Base-by-base conservation (phyloP, 2,113 vertebrate species). In the Tachysurus fulvidraco region DNA sequence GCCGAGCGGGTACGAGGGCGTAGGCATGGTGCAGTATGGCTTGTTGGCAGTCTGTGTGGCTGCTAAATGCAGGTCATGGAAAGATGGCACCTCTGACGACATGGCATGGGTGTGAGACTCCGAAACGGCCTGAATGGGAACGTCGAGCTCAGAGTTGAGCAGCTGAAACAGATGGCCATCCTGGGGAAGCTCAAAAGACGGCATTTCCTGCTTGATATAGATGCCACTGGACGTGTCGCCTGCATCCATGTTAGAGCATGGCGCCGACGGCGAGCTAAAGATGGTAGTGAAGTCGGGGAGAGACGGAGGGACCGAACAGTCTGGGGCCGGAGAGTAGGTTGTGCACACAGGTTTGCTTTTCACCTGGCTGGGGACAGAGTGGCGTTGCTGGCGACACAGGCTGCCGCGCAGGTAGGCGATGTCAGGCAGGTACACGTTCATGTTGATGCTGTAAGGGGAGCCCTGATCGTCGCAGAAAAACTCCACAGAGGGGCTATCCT, bases 251-350 rank as follows among this genome's bases (percentile, higher is more conserved):
- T 81, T n/a, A 19, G 90, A 86, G 52, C 89, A 92, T 0, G 92
- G 86, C 8, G 93, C 92, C 74, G 95, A 94, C 78, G 96, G 94
- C 21, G 97, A 95, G 93, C 94, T 98, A 93, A 99, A 99, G 93
- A 98, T 97, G 93, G 97, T 99, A 91, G 96, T 98, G 93, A 99
- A 99, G 91, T 99, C 97, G 0, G 98, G 98, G 83, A 99, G 95
- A 83, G 96, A 93, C 85, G 97, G 94, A 89, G 96, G 94, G 60
- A 93, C 84, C n/a, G 92, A 93, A 91, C 98, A 96, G 0, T 96
- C 96, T 89, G 96, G 94, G 82, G 97, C 96, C 92, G 97, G 97
- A 92, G 97, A 97, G 93, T 96, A 96, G 85, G 96, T 93, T 79
- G 91, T 80, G 73, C 89, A 83, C 44, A 95, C 93, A 0, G 97